Base-by-base conservation (phyloP, 2,797 vertebrate genomes). In the Pristis pectinata region DNA sequence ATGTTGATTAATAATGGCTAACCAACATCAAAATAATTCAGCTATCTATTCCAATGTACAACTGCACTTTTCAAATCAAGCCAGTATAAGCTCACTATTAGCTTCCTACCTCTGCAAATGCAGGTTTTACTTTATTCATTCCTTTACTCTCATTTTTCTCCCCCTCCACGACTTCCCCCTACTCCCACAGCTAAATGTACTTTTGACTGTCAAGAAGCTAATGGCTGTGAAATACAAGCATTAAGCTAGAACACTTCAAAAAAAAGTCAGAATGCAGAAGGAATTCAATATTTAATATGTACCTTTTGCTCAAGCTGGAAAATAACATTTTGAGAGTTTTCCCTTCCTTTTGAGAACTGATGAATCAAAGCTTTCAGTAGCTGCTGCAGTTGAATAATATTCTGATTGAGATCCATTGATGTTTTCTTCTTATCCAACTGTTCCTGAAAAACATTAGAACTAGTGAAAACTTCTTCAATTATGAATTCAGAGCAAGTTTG, bases 371-470 rank as follows among this genome's bases (percentile, higher is more conserved):
- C 97, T 95, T 98, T 97, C 2, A 99, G 98, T 96, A 99, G 97
- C 96, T 98, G 98, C 97, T 99, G 98, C 96, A 99, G 97, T 94
- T 99, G 98, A 93, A 95, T 97, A 95, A 99, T 97, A 6, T 98
- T 98, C 96, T 99, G 98, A 96, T 97, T 98, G 94, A 99, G 97
- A 96, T 98, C 98, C 95, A 98, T 96, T 13, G 96, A 97, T 97
- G 98, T 97, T 95, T 97, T 98, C 97, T 98, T 98, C 95, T 98
- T 98, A 95, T 98, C 98, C 74, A 98, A 97, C 96, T 98, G 97
- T 95, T 98, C 98, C 98, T 99, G 96, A 95, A 96, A 96, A 94
- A 94, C 49, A 1, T 41, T 49, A 72, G 30, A 72, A 53, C 6
- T 49, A 74, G 41, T 30, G 49, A 74, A 56, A 53, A 59, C 2